phyloP scores from a whole-genome alignment of 2,113 vertebrate species.

The Gadus macrocephalus region DNA sequence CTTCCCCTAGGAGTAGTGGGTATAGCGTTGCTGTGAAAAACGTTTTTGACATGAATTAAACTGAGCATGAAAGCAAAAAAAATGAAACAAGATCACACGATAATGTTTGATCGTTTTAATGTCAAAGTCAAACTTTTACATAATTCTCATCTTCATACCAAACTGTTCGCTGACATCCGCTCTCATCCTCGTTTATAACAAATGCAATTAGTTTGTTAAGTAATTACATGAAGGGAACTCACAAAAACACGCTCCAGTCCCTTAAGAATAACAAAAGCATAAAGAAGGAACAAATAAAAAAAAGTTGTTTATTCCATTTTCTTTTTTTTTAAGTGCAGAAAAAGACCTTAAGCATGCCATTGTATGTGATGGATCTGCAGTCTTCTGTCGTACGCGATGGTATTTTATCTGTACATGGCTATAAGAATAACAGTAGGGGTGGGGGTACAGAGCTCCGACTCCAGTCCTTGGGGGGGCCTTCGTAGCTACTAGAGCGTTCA shows the following conservation, averaged over 20 bases:
- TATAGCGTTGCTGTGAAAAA: too few species aligned
- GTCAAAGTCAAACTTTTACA: slow-evolving; percentile 79
- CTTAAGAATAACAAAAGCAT: slow-evolving; percentile 41
- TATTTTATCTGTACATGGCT: slow-evolving; percentile 65
- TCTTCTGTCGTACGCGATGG: slow-evolving; percentile 67
- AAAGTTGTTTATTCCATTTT: slow-evolving; percentile 43
- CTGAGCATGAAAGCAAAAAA: too few species aligned
- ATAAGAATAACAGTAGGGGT: slow-evolving; percentile 49
- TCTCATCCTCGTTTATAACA: slow-evolving; percentile 58
- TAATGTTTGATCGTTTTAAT: slow-evolving; percentile 74
- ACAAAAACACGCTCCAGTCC: slow-evolving; percentile 52
- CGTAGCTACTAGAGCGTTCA: slow-evolving; percentile 4
- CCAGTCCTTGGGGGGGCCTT: slow-evolving; percentile 29
- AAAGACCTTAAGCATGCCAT: slow-evolving; percentile 76
- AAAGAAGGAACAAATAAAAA: slow-evolving; percentile 47
- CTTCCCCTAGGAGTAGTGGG: too few species aligned
- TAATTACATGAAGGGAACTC: slow-evolving; percentile 60
- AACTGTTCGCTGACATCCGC: slow-evolving; percentile 60
- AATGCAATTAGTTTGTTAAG: slow-evolving; percentile 71
- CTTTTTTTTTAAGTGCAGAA: slow-evolving; percentile 65
- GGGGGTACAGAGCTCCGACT: background rate
- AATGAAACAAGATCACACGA: slow-evolving; percentile 8
- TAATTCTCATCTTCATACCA: slow-evolving; percentile 71
- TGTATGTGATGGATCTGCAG: slow-evolving; percentile 62
- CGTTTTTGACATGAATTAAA: too few species aligned